Base-by-base conservation (phyloP, 2,797 vertebrate species). In the Sebastes diaconus region DNA sequence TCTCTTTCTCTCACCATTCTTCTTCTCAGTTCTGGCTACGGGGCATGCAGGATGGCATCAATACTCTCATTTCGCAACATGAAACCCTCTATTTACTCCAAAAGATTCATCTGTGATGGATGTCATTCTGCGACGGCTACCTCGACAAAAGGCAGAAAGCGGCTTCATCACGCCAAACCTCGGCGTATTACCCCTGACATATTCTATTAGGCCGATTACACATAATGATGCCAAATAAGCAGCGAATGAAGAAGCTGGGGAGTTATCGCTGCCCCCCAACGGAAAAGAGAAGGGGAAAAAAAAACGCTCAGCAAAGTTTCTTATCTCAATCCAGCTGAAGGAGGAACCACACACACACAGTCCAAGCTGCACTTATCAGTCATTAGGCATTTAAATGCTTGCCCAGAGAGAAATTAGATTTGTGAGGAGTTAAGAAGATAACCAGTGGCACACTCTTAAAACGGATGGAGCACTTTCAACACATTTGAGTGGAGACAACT, bases 371-470 rank as follows among this genome's bases (percentile, higher is more conserved):
- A 92, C 89, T 93, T 93, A 94, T 94, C 89, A 91, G 91, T 93
- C 91, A 94, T 94, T 94, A 93, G 88, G 82, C 87, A 87, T 93
- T 92, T 93, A 93, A 94, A 93, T 90, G 84, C 82, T 90, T 87
- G 87, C 93, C 92, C 90, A 91, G 88, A 92, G 89, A 94, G 83
- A 80, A 93, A 91, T 90, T 90, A 86, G 92, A 93, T 94, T 93
- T 89, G 16, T 57, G 83, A 85, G 77, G 84, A 88, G 88, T 91
- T 93, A 93, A 92, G 86, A 74, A 87, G 90, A 92, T 91, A 89
- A 92, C 87, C 81, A 89, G 72, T 80, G 71, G 88, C 84, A 75
- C 75, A 69, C 66, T 84, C 81, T 80, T 73, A 71, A 76, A 82
- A 83, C 84, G 36, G 76, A 81, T 34, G 76, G n/a, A 24, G 75